Base-by-base conservation (phyloP, 2,113 vertebrate genomes). In the Odocoileus virginianus region DNA sequence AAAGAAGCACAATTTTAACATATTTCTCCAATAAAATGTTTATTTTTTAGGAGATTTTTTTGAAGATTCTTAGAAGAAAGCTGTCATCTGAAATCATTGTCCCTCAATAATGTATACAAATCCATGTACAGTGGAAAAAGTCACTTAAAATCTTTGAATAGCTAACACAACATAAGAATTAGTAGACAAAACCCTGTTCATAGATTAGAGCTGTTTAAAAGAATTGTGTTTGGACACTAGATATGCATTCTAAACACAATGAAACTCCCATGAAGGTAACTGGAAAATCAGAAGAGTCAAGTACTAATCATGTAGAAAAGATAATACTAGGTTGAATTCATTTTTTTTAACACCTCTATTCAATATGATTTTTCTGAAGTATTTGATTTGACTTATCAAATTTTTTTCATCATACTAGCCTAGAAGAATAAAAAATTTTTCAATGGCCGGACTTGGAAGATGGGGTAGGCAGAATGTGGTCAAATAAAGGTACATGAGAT, bases 371-470 rank as follows among this genome's bases (percentile, higher is more conserved):
- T 36, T 71, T 74, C 40, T 58, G 6, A 79, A 87, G 12, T 67
- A 23, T 64, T 92, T 94, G 52, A 94, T 87, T 93, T 83, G 84
- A 52, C 12, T 94, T 8, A 21, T 86, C 52, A 76, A 43, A 25
- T 95, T 61, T 85, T 40, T 50, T 15, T 89, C 71, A 87, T 82
- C 78, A 74, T 67, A 86, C 47, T 83, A 60, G 30, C 82, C 61
- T 93, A 95, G 30, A 90, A 95, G 61, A 94, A 54, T 50, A 79
- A 76, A 94, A 88, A 91, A 60, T 60, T 71, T 52, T 52, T 91
- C 94, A 91, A 2, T 91, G 86, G 10, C 30, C 54, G 86, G 5
- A 52, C 97, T 92, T 95, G 57, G 74, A 94, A 91, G 60, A 76
- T 82, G 36, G 23, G 8, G 0, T 93, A 25, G 9, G 45, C 30